Percentiles rank a stretch among this genome's conserved stretches.
These are phyloP conservation scores for Drosophila kanekoi DNA, from an alignment of 2,888 invertebrate genomes.

Conservation along the genomic window DNA sequence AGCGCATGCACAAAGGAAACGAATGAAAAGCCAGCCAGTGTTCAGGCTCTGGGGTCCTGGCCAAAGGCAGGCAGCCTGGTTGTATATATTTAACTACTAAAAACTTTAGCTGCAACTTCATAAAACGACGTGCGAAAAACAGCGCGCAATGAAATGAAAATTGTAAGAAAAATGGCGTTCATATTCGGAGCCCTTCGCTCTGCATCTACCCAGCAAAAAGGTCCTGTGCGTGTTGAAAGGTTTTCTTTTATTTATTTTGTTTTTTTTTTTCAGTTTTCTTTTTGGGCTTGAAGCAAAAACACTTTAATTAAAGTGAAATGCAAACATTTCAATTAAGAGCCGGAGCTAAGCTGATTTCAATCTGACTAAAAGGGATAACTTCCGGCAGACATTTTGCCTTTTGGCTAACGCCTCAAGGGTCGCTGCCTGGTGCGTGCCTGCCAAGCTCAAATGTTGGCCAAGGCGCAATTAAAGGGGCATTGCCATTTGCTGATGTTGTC, in stretches of 20 bases:
- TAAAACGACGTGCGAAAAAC: conserved; percentile 70
- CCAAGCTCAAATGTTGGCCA: conserved; percentile 53
- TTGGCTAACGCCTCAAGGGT: conserved; percentile 46
- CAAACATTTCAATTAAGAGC: conserved; percentile 79
- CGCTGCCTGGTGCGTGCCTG: conserved; percentile 41
- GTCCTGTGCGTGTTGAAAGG: conserved; percentile 41
- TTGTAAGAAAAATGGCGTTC: conserved; percentile 46
- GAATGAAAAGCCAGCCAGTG: conserved; percentile 56
- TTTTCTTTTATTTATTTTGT: conserved; percentile 18
- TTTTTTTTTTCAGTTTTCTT: conserved; percentile 7
- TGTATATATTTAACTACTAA: conserved; percentile 67
- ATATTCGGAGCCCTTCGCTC: conserved; percentile 17
- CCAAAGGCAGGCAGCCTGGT: conserved; percentile 33
- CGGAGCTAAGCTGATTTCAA: conserved; percentile 74
- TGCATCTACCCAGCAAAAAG: background rate
- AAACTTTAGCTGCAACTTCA: conserved; percentile 68
- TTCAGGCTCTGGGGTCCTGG: conserved; percentile 3
- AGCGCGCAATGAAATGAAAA: conserved; percentile 51
- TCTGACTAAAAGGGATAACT: conserved; percentile 79
- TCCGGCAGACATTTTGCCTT: conserved; percentile 67
- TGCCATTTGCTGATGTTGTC: conserved; percentile 54
- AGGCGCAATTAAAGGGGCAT: conserved; percentile 70
- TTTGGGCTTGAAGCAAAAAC: conserved; percentile 32
- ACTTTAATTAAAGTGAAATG: conserved; percentile 77
- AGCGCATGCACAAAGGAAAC: conserved; percentile 49